A percentile compares a stretch with the other conserved stretches of the same genome.
phyloP scores from a whole-genome alignment of 2,113 vertebrate species.

The Anthoscopus minutus region DNA sequence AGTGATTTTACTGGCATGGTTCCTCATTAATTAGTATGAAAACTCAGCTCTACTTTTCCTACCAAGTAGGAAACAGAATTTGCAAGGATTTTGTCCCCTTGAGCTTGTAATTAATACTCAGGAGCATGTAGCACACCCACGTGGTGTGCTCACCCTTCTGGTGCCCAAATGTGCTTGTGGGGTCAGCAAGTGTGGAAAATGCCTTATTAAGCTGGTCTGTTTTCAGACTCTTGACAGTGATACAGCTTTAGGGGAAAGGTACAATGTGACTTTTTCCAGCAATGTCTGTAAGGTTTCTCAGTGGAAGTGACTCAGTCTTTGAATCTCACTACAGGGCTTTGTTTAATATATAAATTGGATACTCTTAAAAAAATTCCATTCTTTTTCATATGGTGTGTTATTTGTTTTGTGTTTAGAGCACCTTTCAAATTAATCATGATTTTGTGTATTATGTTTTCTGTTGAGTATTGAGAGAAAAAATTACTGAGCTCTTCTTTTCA shows the following conservation, averaged over 20 bases:
- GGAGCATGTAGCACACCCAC: background rate
- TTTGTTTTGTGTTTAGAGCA: background rate
- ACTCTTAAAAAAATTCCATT: background rate
- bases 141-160: accelerated
- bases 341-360: background rate
- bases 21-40: background rate
- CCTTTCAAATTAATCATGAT: background rate
- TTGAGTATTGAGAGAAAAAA: background rate
- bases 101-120: background rate
- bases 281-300: background rate
- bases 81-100: background rate
- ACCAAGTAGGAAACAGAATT: background rate
- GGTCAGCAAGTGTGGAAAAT: background rate
- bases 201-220: background rate
- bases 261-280: background rate
- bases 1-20: background rate
- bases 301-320: background rate
- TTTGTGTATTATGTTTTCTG: background rate
- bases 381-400: background rate
- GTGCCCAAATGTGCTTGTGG: background rate
- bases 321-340: background rate
- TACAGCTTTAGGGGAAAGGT: background rate
- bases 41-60: background rate
- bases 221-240: background rate
- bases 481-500: background rate